Conservation (phyloP, 1,140 invertebrate species). For the Drosophila ogumai region DNA sequence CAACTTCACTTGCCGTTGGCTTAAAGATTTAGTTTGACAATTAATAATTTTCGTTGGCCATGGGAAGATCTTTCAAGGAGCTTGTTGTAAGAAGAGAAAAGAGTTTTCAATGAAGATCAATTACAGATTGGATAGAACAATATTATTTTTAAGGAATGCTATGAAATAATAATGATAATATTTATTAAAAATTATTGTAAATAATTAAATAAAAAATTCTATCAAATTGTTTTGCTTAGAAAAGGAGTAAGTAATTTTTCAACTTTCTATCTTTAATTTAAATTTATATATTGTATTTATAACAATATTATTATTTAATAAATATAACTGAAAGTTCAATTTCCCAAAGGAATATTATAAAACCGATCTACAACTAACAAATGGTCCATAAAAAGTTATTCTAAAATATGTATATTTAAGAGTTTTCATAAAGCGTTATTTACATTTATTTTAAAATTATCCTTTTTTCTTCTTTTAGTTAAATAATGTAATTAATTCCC, state of each 20-base stretch:
- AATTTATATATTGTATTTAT: too few relatives aligned
- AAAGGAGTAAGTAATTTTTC: background rate
- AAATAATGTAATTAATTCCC: too few relatives aligned
- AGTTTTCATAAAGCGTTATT: background rate
- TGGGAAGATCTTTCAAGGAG: slow-evolving; percentile 12
- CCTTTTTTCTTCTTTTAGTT: background rate
- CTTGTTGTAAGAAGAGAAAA: background rate
- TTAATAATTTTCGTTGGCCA: slow-evolving; percentile 41
- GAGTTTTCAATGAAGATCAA: background rate
- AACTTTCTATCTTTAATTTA: too few relatives aligned
- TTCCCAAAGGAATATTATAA: too few relatives aligned
- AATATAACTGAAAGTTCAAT: too few relatives aligned
- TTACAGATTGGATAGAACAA: background rate
- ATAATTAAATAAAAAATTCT: background rate
- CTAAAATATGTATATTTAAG: too few relatives aligned
- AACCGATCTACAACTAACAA: too few relatives aligned
- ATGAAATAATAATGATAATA: too few relatives aligned
- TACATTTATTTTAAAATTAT: background rate
- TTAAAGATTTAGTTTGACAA: slow-evolving; percentile 51
- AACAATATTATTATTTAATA: too few relatives aligned
- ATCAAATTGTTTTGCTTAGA: background rate
- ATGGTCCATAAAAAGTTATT: too few relatives aligned
- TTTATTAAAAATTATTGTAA: too few relatives aligned
- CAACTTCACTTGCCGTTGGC: slow-evolving; percentile 53
- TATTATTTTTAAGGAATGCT: background rate